Evolutionary conservation across 2,113 vertebrate genomes (phyloP), one percentile per base, ranked within the genome.

Genomic region (Nothoprocta pentlandii): DNA sequence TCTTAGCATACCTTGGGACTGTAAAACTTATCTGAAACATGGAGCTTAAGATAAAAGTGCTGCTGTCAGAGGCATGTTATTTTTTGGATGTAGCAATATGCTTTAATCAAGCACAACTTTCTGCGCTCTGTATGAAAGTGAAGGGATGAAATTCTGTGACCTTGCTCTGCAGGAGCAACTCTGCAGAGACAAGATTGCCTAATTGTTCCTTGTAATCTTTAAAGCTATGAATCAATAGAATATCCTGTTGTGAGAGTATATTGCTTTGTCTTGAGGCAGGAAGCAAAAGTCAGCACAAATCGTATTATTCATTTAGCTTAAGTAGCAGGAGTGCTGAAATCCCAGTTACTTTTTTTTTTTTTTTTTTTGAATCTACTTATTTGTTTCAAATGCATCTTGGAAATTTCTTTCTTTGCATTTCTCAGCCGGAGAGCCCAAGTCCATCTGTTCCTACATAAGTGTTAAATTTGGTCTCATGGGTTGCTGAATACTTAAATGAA

Each of bases 351-450:
- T 87, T 36, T 51, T 20, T 86, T 78, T 82, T 86, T 78, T 82
- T 34, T 34, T 34, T 34, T 34, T 59, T 80, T 58, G 42, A 41
- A 21, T 17, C 14, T 80, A 16, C 22, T 2, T 13, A 30, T 80
- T 83, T 82, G 34, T 91, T 94, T 85, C 70, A 63, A 64, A 16
- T 61, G 16, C 92, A 11, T 32, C 39, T 80, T 2, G 3, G 32
- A 53, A 9, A 67, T 91, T 94, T 85, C 51, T 91, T 84, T 69
- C 23, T 63, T 76, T 85, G 30, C 16, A 34, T 81, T n/a, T 91
- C 85, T 73, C 36, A 25, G 5, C 63, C 62, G 26, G 8, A 71
- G 56, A 79, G 36, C 71, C 61, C 44, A 46, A 23, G 69, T 67
- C 91, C 63, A 42, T 70, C 11, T 23, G 1, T 78, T 85, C 66